Percentiles rank a stretch among this genome's conserved stretches.
Conservation (phyloP, 37 sponge, comb jelly and placozoan genomes). For the Halisarca cf. caerulea region DNA sequence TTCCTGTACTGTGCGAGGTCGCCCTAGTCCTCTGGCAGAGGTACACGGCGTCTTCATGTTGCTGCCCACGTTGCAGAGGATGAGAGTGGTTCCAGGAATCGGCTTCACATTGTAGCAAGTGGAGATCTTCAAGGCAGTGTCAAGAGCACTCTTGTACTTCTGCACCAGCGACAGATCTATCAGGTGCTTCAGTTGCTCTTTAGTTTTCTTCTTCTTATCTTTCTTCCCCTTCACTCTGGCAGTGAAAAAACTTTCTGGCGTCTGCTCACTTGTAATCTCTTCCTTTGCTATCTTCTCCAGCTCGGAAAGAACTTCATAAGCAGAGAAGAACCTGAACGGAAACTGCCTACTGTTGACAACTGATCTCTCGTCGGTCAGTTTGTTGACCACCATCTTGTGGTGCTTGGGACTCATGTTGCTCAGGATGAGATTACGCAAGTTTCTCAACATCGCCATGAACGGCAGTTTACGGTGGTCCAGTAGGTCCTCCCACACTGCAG, state of each 20-base stretch:
- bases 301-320: slow-evolving; percentile 86
- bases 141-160: slow-evolving; percentile 81
- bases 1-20: slow-evolving; percentile 80
- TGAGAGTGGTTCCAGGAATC: slow-evolving; percentile 85
- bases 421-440: slow-evolving; percentile 91
- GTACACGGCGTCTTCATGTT: slow-evolving; percentile 87
- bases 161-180: slow-evolving; percentile 57
- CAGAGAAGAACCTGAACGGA: slow-evolving; percentile 98
- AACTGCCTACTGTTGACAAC: slow-evolving; percentile 96
- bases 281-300: slow-evolving; percentile 73
- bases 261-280: neutral
- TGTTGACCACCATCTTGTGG: slow-evolving; percentile 84
- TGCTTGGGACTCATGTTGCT: slow-evolving; percentile 79
- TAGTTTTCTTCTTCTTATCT: slow-evolving; percentile 17
- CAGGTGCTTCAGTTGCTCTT: neutral
- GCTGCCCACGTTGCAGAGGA: slow-evolving; percentile 84
- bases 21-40: slow-evolving; percentile 86
- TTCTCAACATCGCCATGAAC: slow-evolving; percentile 99
- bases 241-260: neutral
- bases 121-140: slow-evolving; percentile 91
- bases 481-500: slow-evolving; percentile 89
- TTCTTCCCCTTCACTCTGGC: slow-evolving; percentile 22
- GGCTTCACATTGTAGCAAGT: slow-evolving; percentile 96
- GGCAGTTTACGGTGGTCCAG: slow-evolving; percentile 95
- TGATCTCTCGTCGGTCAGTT: slow-evolving; percentile 87